phyloP scores from a whole-genome alignment of 2,888 invertebrate species.

The Drosophila infuscata region DNA sequence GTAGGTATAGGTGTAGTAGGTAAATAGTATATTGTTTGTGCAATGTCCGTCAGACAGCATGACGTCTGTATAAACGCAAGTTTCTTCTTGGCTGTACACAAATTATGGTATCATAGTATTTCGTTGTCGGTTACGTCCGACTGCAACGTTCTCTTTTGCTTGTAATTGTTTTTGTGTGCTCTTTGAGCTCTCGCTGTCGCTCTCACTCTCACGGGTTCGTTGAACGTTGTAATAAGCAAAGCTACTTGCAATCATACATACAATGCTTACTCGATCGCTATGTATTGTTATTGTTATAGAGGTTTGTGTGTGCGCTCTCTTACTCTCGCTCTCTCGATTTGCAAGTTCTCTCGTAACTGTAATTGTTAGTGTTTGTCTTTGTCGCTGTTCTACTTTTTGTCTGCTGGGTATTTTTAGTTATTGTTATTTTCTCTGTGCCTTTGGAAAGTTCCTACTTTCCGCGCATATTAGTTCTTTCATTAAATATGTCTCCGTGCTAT shows the following conservation, averaged over 20 bases:
- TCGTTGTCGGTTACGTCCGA: too few relatives aligned
- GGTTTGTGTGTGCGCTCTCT: not conserved
- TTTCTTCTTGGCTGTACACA: too few relatives aligned
- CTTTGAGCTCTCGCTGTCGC: not conserved
- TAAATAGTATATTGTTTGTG: too few relatives aligned
- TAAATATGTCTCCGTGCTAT: not conserved
- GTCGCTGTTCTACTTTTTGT: not conserved
- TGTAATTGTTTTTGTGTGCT: not conserved
- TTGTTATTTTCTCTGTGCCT: not conserved
- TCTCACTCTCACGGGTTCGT: not conserved
- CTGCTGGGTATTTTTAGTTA: not conserved
- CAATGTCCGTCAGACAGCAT: too few relatives aligned
- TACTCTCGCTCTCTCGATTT: not conserved
- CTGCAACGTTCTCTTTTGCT: too few relatives aligned
- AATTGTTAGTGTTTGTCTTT: too few relatives aligned
- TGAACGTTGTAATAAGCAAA: not conserved
- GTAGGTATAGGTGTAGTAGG: too few relatives aligned
- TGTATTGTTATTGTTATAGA: not conserved
- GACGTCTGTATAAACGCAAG: too few relatives aligned
- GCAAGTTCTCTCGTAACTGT: not conserved
- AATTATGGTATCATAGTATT: too few relatives aligned
- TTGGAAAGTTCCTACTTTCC: not conserved
- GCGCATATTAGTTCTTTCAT: not conserved
- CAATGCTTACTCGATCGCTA: not conserved
- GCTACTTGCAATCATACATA: not conserved